Evolutionary conservation across 1,140 invertebrate genomes (phyloP).

Genomic region (Bombus pyrosoma): DNA sequence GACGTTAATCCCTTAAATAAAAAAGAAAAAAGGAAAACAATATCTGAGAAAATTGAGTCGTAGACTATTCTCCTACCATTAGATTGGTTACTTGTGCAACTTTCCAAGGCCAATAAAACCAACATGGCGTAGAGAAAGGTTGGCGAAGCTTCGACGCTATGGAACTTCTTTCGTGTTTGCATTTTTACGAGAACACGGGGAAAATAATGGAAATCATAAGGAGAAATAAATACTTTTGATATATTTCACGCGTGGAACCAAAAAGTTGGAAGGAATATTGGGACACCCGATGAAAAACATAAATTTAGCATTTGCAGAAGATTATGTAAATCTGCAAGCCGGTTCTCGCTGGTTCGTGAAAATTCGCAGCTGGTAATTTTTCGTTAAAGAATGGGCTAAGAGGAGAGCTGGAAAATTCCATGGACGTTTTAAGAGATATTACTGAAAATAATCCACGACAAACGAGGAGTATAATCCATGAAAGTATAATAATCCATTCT

Average conservation of each 20-base stretch:
- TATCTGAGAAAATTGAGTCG: background rate
- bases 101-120: background rate
- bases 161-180: background rate
- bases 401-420: background rate
- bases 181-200: background rate
- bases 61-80: background rate
- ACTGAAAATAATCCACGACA: slow-evolving; percentile 1
- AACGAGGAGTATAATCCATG: background rate
- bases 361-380: slow-evolving; percentile 2
- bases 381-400: background rate
- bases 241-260: no score
- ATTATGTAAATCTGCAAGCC: background rate
- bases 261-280: no score
- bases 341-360: background rate
- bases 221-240: no score
- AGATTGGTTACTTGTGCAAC: no score
- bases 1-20: no score
- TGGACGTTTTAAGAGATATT: background rate
- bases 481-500: background rate
- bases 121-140: background rate
- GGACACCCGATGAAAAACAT: background rate
- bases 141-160: background rate
- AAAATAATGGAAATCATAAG: no score
- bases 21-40: background rate
- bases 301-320: background rate